Base-by-base conservation (phyloP, 2,113 vertebrate genomes). In the Cricetomys ansorgei region DNA sequence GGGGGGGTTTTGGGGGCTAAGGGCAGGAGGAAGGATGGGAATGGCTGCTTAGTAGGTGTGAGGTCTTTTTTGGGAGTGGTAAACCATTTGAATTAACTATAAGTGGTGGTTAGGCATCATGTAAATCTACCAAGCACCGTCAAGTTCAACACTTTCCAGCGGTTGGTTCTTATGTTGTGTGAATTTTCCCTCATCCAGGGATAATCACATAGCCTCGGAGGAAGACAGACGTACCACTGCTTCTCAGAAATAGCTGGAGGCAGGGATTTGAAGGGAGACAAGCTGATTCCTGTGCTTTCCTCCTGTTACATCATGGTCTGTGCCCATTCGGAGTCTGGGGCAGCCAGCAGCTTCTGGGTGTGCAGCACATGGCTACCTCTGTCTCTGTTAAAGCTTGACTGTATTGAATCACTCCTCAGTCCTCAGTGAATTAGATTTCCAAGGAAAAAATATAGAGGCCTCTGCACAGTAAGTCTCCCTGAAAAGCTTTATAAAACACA, bases 171-270 rank as follows among this genome's bases (percentile, higher is more conserved):
- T 43, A 8, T 84, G 55, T 50, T 59, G 16, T 45, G 17, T 65
- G 79, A 55, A 21, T 96, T 62, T 92, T 31, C 34, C n/a, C 15
- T 81, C 19, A 7, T 83, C 50, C 19, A 80, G 48, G 57, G 83
- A 59, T 15, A 45, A 67, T 94, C 55, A 43, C 15, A 37, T 15
- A 79, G 40, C 43, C 77, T 88, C 19, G 31, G 27, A 62, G 75
- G 59, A 86, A 69, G 80, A n/a, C 50, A 80, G 50, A 72, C 7
- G 8, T 3, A 0, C 0, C 29, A 45, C 29, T 21, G 7, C 19
- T 57, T 21, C 76, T 92, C 59, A 85, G 67, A 62, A 95, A 69
- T 3, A 92, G 48, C 65, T 34, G 19, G 73, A 81, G 83, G 43
- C 6, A 69, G 27, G 57, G 27, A 34, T 69, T n/a, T 4, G 43